Evolutionary conservation across 2,888 invertebrate species (phyloP).

Genomic region (Ochropleura leucogaster): DNA sequence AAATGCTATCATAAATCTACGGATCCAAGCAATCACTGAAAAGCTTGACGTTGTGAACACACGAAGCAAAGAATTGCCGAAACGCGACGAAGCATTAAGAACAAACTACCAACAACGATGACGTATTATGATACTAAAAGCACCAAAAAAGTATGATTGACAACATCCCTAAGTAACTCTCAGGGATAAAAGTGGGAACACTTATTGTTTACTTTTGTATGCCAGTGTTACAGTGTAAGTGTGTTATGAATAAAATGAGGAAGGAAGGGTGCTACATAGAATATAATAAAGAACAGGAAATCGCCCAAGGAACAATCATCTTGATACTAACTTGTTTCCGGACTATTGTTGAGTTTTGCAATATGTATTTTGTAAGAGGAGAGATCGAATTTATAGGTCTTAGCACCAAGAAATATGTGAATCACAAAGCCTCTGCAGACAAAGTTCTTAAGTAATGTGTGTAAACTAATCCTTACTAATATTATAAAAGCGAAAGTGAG

Average conservation of each 20-base stretch:
- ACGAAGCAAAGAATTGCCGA: not conserved
- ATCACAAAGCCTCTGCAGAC: not conserved
- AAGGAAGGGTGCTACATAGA: slow-evolving; percentile 33
- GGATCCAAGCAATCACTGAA: not conserved
- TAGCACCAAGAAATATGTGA: not conserved
- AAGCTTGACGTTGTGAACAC: not conserved
- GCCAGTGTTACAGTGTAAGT: slow-evolving; percentile 11
- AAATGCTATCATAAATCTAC: not conserved
- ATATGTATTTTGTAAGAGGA: slow-evolving; percentile 24
- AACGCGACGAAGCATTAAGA: not conserved
- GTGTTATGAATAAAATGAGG: slow-evolving; percentile 44
- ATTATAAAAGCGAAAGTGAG: too few species aligned
- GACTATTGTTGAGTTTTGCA: slow-evolving; percentile 43
- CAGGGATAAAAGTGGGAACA: slow-evolving; percentile 25
- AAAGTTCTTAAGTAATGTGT: not conserved
- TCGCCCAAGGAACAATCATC: slow-evolving; percentile 33
- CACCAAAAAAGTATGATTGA: not conserved
- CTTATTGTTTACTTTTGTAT: slow-evolving; percentile 19
- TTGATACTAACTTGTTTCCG: slow-evolving; percentile 49
- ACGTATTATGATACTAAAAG: not conserved
- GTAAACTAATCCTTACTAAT: not conserved
- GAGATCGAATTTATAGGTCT: slow-evolving; percentile 10
- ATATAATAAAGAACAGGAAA: slow-evolving; percentile 47
- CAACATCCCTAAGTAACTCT: not conserved
- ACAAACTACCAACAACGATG: not conserved